Conservation (phyloP, 2,797 vertebrate species). For the Fistularia commersonii region DNA sequence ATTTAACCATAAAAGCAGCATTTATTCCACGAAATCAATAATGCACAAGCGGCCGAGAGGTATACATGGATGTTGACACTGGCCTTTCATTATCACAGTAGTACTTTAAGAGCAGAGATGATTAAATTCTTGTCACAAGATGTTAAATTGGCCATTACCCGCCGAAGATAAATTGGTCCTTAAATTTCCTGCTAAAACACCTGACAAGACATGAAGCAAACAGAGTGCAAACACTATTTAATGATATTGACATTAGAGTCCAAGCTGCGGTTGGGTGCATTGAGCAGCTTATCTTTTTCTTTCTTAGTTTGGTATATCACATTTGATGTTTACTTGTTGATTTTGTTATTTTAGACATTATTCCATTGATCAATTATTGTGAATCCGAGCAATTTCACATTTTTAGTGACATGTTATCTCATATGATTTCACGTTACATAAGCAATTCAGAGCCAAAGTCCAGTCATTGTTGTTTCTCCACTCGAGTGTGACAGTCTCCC, state of each 20-base stretch:
- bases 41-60: constrained; percentile 27
- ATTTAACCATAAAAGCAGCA: constrained; percentile 64
- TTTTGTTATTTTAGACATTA: not conserved
- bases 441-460: constrained; percentile 13
- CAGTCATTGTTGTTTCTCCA: constrained; percentile 26
- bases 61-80: constrained; percentile 57
- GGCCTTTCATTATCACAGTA: constrained; percentile 60
- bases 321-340: not conserved
- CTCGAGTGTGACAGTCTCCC: constrained; percentile 18
- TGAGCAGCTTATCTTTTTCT: not conserved
- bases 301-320: not conserved
- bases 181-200: constrained; percentile 47
- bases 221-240: constrained; percentile 16
- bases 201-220: constrained; percentile 30
- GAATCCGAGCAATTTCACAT: constrained; percentile 1
- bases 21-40: constrained; percentile 58
- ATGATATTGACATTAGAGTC: constrained; percentile 9
- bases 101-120: constrained; percentile 58
- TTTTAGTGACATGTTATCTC: constrained; percentile 4
- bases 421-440: constrained; percentile 23
- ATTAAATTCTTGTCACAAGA: constrained; percentile 67
- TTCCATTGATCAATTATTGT: no score
- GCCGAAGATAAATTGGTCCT: constrained; percentile 56
- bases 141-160: constrained; percentile 58
- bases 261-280: constrained; percentile 5